A percentile compares a stretch with the other conserved stretches of the same genome.
phyloP scores from a whole-genome alignment of 35 echinoderm and acorn worm genomes.

The Anneissia japonica region DNA sequence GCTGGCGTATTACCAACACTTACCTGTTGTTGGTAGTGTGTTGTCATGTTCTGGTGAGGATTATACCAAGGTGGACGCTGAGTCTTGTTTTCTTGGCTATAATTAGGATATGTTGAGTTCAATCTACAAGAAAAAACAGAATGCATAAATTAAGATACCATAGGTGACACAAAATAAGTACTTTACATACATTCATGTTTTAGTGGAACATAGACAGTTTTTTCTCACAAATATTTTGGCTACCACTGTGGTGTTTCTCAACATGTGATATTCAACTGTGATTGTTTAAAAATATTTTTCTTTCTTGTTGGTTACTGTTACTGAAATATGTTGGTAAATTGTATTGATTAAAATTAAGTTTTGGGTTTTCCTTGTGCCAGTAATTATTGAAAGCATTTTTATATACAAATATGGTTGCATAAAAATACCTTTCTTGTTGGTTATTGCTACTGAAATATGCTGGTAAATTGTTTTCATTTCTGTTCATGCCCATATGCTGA shows the following conservation, averaged over 20 bases:
- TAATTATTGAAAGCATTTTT: no score
- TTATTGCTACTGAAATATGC: not conserved
- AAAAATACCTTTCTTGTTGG: not conserved
- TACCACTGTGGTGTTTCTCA: no score
- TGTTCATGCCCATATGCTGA: conserved; percentile 63
- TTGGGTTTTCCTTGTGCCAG: no score
- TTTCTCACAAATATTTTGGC: no score
- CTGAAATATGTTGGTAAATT: not conserved
- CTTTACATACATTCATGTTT: no score
- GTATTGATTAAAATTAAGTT: no score
- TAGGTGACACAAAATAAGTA: no score
- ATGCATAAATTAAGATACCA: no score
- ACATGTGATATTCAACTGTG: no score
- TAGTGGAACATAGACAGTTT: no score
- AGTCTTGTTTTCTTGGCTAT: not conserved
- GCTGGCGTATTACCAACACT: no score
- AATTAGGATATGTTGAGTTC: not conserved
- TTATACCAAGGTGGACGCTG: not conserved
- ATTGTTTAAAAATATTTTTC: not conserved
- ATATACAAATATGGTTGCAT: no score
- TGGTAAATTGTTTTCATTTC: not conserved
- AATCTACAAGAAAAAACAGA: not conserved
- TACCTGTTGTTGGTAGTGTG: not conserved
- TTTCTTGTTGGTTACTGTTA: not conserved
- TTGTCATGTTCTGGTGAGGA: not conserved